phyloP scores from a whole-genome alignment of 1,140 invertebrate species.

The Drosophila obscura region DNA sequence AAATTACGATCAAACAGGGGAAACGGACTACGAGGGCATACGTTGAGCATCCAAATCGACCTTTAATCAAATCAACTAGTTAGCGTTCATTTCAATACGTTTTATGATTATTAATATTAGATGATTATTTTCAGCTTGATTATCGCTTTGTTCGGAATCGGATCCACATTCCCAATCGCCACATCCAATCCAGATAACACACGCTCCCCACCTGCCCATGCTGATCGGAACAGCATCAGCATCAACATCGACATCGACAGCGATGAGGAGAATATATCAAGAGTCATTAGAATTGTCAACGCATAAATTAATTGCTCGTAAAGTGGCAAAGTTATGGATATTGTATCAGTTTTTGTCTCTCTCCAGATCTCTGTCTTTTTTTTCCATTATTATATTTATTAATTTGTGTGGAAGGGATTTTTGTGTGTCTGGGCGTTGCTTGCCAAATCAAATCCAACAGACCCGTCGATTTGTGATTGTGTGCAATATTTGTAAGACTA shows the following conservation, averaged over 20 bases:
- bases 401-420: conserved; percentile 50
- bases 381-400: conserved; percentile 41
- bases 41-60: conserved; percentile 32
- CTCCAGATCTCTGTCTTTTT: not conserved
- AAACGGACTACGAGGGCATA: conserved; percentile 23
- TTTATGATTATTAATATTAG: conserved; percentile 82
- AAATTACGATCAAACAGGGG: conserved; percentile 54
- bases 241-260: not conserved
- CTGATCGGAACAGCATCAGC: conserved; percentile 17
- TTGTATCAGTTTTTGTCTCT: conserved; percentile 53
- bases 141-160: conserved; percentile 71
- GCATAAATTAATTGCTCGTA: conserved; percentile 83
- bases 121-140: conserved; percentile 73
- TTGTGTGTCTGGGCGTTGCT: conserved; percentile 29
- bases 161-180: conserved; percentile 21
- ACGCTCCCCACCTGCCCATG: conserved; percentile 22
- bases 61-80: conserved; percentile 81
- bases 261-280: conserved; percentile 65
- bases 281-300: conserved; percentile 83
- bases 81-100: conserved; percentile 77
- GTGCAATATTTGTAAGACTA: not conserved
- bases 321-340: conserved; percentile 75
- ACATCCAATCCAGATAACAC: conserved; percentile 34
- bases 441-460: conserved; percentile 45
- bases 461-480: conserved; percentile 24